A percentile compares a stretch with the other conserved stretches of the same genome.
Evolutionary conservation across 2,888 invertebrate genomes (phyloP).

Genomic region (Geophilus truncorum): DNA sequence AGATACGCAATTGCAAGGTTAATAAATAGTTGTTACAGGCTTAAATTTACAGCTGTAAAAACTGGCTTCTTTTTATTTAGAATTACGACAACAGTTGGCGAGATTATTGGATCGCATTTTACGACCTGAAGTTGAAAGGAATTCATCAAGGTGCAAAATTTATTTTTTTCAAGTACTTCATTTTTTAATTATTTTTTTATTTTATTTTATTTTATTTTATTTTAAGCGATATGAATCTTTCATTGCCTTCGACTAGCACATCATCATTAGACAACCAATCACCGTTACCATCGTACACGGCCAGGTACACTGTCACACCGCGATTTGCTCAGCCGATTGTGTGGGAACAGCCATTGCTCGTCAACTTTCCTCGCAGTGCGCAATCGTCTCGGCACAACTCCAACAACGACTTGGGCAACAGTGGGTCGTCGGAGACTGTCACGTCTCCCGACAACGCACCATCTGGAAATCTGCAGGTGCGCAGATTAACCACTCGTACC

Average conservation of each 20-base stretch:
- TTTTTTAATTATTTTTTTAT: background rate
- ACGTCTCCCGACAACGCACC: background rate
- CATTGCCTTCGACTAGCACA: background rate
- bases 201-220: background rate
- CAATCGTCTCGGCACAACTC: background rate
- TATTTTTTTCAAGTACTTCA: too few species aligned
- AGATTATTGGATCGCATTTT: slow-evolving; percentile 29
- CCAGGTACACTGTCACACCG: background rate
- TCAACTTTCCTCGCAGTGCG: background rate
- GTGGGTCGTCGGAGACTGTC: background rate
- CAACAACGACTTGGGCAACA: background rate
- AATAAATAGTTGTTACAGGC: background rate
- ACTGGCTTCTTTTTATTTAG: too few species aligned
- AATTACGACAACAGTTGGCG: slow-evolving; percentile 31
- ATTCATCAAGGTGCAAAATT: too few species aligned
- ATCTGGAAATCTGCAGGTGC: slow-evolving; percentile 11
- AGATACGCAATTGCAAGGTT: slow-evolving; percentile 32
- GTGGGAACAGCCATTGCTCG: background rate
- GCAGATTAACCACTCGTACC: slow-evolving; percentile 18
- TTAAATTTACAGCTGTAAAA: too few species aligned
- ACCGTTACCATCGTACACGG: background rate
- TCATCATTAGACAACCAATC: background rate
- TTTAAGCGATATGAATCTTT: background rate
- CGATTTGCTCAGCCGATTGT: background rate
- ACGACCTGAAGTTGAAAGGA: slow-evolving; percentile 12